Percentiles rank a stretch among this genome's conserved stretches.
phyloP scores from a whole-genome alignment of 2,797 vertebrate genomes.

The Hipposideros larvatus region DNA sequence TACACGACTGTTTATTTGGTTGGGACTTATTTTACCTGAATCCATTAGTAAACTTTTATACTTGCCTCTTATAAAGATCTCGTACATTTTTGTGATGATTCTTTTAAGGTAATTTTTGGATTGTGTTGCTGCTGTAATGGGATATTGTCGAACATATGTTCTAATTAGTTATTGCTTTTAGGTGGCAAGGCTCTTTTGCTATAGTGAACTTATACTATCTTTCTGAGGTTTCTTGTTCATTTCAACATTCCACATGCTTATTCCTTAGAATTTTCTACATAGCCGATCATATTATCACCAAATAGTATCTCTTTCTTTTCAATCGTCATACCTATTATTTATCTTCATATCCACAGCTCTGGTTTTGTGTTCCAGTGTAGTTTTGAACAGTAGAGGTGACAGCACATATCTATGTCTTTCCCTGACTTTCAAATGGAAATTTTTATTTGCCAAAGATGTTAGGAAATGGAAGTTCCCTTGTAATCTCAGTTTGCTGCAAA shows the following conservation, averaged over 20 bases:
- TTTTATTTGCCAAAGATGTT: background rate
- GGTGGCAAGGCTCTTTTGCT: background rate
- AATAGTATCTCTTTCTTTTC: background rate
- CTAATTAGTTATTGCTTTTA: slow-evolving; percentile 33
- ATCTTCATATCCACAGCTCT: background rate
- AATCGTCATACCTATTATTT: background rate
- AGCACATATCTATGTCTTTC: background rate
- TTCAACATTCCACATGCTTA: background rate
- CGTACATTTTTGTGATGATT: background rate
- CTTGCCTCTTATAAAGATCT: background rate
- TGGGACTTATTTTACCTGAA: background rate
- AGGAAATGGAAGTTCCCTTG: background rate
- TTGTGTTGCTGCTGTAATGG: background rate
- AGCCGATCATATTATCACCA: background rate
- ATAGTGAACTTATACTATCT: background rate
- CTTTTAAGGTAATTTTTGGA: background rate
- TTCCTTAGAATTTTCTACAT: slow-evolving; percentile 10
- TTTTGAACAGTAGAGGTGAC: background rate
- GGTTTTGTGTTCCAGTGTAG: background rate
- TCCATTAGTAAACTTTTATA: background rate
- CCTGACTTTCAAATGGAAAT: background rate
- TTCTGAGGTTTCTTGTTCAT: slow-evolving; percentile 1
- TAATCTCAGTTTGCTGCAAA: background rate
- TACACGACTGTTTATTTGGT: background rate
- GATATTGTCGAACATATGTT: background rate